phyloP scores from a whole-genome alignment of 2,888 invertebrate species.

The Dolomedes plantarius region DNA sequence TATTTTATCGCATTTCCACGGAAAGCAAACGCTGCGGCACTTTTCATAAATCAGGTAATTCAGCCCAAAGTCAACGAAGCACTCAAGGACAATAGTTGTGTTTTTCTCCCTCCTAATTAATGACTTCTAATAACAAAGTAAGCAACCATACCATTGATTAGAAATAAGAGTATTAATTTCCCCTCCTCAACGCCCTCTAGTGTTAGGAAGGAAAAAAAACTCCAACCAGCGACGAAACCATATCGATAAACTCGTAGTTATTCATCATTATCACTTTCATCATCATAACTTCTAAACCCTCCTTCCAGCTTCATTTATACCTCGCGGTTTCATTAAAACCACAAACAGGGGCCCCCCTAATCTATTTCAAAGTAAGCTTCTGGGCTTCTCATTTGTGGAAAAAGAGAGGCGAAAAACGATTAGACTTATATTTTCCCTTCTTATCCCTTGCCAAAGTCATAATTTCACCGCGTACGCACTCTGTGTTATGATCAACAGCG shows the following conservation, averaged over 20 bases:
- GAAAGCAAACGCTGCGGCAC: no score
- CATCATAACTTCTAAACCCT: neutral
- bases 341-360: neutral
- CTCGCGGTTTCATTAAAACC: neutral
- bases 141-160: no score
- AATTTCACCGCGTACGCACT: neutral
- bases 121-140: no score
- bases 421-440: neutral
- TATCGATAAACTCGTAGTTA: neutral
- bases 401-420: conserved; percentile 1
- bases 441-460: neutral
- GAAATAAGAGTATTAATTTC: no score
- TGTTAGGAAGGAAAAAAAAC: no score
- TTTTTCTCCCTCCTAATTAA: no score
- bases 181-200: no score
- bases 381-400: neutral
- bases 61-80: no score
- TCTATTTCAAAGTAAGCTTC: conserved; percentile 7
- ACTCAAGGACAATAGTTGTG: no score
- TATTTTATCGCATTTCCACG: no score
- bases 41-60: no score
- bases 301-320: neutral
- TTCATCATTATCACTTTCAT: neutral
- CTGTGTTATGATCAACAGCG: conserved; percentile 2
- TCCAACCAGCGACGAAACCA: no score